These are phyloP conservation scores for Ceratotherium simum DNA, from an alignment of 2,113 vertebrate genomes.

Conservation along the genomic window DNA sequence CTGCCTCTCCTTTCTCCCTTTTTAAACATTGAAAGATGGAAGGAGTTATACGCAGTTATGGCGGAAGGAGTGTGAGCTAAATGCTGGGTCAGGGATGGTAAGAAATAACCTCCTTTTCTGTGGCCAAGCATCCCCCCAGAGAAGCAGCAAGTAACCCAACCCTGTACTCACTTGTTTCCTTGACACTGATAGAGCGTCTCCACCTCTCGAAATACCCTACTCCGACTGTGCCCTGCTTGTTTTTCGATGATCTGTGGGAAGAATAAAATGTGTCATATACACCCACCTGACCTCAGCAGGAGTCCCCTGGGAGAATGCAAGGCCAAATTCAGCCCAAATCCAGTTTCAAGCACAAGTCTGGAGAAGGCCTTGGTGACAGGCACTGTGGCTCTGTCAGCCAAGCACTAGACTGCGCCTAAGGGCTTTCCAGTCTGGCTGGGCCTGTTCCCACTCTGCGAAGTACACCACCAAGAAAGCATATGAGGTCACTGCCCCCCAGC, in stretches of 20 bases:
- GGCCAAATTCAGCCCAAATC: background rate
- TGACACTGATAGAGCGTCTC: conserved; percentile 99
- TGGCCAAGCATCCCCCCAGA: background rate
- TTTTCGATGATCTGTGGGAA: conserved; percentile 95
- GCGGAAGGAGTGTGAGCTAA: background rate
- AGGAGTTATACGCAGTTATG: background rate
- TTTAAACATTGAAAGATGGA: background rate
- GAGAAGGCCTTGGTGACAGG: background rate
- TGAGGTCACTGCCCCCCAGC: background rate
- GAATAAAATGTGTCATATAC: conserved; percentile 54
- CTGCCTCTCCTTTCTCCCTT: background rate
- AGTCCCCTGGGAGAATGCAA: background rate
- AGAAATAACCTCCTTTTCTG: conserved; percentile 28
- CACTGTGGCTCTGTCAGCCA: background rate
- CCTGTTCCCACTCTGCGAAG: background rate
- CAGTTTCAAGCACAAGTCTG: background rate
- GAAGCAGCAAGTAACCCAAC: background rate
- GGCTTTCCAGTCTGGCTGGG: background rate
- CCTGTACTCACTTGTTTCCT: conserved; percentile 93
- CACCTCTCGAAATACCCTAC: conserved; percentile 96
- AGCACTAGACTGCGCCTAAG: background rate
- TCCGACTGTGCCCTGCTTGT: conserved; percentile 94
- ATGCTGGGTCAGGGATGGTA: background rate
- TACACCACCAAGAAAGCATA: background rate
- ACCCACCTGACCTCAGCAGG: background rate